These are phyloP conservation scores for Oenanthe oenanthe DNA, from an alignment of 2,113 vertebrate species.

Conservation along the genomic window DNA sequence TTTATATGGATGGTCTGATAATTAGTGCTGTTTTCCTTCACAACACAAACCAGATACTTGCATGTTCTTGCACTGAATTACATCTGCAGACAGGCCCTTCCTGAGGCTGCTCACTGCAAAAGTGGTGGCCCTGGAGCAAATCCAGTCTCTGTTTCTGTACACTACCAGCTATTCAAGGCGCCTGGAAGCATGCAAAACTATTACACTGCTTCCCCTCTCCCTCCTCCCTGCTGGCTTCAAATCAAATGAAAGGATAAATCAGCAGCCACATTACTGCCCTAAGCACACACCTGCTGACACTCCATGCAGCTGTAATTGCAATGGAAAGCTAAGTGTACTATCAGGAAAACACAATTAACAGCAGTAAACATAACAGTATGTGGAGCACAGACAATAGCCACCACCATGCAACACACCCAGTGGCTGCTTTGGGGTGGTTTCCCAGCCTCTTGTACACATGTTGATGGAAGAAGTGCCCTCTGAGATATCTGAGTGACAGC, in stretches of 20 bases:
- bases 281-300: constrained; percentile 44
- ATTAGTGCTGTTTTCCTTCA: not conserved
- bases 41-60: not conserved
- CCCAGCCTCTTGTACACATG: not conserved
- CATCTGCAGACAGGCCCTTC: not conserved
- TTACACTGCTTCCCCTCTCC: not conserved
- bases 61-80: not conserved
- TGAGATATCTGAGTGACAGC: not conserved
- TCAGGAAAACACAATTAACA: constrained; percentile 44
- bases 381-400: not conserved
- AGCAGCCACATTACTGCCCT: not conserved
- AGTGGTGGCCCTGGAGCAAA: not conserved
- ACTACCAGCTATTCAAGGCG: not conserved
- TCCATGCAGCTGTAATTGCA: constrained; percentile 27
- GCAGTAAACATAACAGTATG: constrained; percentile 23
- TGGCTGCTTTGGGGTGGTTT: not conserved
- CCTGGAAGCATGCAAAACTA: not conserved
- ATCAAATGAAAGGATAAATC: constrained; percentile 12
- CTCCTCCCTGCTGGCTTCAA: constrained; percentile 5
- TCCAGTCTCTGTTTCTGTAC: not conserved
- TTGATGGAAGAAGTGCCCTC: not conserved
- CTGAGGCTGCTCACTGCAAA: not conserved
- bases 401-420: not conserved
- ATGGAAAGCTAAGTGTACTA: not conserved
- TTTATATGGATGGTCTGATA: not conserved